Evolutionary conservation across 2,113 vertebrate species (phyloP), one percentile per base, ranked within the genome.

Genomic region (Anarhynchus alexandrinus): DNA sequence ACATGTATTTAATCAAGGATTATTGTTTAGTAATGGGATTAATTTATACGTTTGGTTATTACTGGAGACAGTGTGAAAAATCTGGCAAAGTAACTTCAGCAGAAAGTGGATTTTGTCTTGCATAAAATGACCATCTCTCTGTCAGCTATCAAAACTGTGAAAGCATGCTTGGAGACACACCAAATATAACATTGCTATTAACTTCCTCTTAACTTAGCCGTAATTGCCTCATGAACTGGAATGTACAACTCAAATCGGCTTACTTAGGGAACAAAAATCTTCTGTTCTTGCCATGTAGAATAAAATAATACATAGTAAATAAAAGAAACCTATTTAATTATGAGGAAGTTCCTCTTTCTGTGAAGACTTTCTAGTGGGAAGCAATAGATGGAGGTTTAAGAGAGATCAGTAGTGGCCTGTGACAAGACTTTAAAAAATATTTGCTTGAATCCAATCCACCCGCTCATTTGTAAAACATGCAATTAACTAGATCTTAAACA

Each of bases 81-180:
- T 58, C 74, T 93, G 93, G 91, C 96, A 58, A 42, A 80, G 66
- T 40, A 79, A 26, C 42, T 42, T 67, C 61, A 77, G 64, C 29
- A 57, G 43, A 91, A 88, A 93, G 81, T 89, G 84, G 93, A 47
- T 92, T 94, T 95, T 96, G 74, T 95, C 73, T 85, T 93, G 62
- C 70, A 45, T 58, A 38, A 95, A 93, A 80, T 20, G 36, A 70
- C 65, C 70, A 58, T 94, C 84, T 84, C 85, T 69, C 27, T 94
- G 80, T 97, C 84, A 95, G 89, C 94, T 93, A 66, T 97, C 89
- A 93, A 93, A 97, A 82, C 93, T 96, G 93, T 96, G 96, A 97
- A 95, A 94, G 93, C 93, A 51, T 95, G 94, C 78, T 96, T 96
- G 96, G 95, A 96, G 78, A n/a, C 81, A 32, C 84, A 96, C 94